Evolutionary conservation across 2,113 vertebrate species (phyloP), one percentile per base, ranked within the genome.

Genomic region (Pangasianodon hypophthalmus): DNA sequence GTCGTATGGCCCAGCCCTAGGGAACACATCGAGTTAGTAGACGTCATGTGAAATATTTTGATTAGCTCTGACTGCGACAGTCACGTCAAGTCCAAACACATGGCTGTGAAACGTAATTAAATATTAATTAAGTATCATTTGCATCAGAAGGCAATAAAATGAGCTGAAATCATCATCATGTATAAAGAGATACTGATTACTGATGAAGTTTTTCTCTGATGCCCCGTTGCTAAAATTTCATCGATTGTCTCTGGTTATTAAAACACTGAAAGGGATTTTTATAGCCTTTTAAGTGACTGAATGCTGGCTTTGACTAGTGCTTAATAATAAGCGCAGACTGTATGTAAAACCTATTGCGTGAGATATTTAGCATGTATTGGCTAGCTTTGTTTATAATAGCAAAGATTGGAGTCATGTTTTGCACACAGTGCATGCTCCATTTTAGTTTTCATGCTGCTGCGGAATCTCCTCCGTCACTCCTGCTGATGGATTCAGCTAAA

Each of bases 51-150:
- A 29, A n/a, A 85, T 46, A 8, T 64, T 85, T 64, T 46, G 58
- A 64, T 85, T 26, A 29, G 37, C 11, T 7, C 41, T 1, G 81
- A 84, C 54, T 37, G 81, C 54, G 9, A 37, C 52, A 4, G 52
- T 56, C 50, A 60, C 54, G 32, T 41, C 32, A 6, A 54, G 81
- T 58, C n/a, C 52, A 41, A 26, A 60, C 82, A 1, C 24, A 19
- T 5, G 54, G 82, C 82, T 14, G 21, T 18, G 58, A 48, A 48
- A 64, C 41, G 24, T 29, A 48, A 85, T 64, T 85, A 48, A 64
- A 85, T 48, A 48, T 62, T 60, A 84, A 84, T 84, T 84, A 84
- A 46, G 58, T 16, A 14, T 44, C 83, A 64, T 85, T 64, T 85
- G 83, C 83, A 64, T 64, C 41, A 46, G 83, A 64, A 85, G 14